These are phyloP conservation scores for Oophaga sylvatica DNA, from an alignment of 2,797 vertebrate species.

Conservation along the genomic window DNA sequence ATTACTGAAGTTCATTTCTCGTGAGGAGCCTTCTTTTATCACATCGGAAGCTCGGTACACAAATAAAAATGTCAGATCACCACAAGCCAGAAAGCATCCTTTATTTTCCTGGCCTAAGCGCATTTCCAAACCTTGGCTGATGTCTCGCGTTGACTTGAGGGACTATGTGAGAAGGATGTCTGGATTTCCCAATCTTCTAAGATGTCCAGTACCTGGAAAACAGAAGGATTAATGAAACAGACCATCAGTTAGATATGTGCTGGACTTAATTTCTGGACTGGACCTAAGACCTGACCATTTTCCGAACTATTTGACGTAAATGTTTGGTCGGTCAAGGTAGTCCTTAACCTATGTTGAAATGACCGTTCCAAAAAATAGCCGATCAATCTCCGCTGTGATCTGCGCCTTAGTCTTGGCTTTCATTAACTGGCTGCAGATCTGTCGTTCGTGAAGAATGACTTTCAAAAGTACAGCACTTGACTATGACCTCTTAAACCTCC, in stretches of 20 bases:
- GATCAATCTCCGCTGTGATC: too few species aligned
- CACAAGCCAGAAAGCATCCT: neutral
- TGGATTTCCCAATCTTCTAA: neutral
- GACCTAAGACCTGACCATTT: neutral
- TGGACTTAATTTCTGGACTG: neutral
- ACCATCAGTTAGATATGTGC: too few species aligned
- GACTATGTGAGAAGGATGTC: neutral
- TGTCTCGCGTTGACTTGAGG: neutral
- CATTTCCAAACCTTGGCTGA: conserved; percentile 20
- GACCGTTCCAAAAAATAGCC: too few species aligned
- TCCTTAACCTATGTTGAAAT: neutral
- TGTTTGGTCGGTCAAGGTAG: neutral
- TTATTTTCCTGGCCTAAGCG: neutral
- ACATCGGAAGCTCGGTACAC: neutral
- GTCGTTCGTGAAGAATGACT: neutral
- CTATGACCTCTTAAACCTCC: neutral
- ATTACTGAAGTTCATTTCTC: conserved; percentile 31
- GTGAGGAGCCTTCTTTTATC: neutral
- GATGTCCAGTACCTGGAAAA: conserved; percentile 1
- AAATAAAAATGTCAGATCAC: neutral
- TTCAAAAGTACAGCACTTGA: too few species aligned
- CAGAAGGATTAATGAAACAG: neutral
- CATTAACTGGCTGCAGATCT: neutral
- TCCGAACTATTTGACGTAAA: neutral
- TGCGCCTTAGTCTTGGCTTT: neutral